phyloP scores from a whole-genome alignment of 2,797 vertebrate species.

The Coccyzus lansbergi region DNA sequence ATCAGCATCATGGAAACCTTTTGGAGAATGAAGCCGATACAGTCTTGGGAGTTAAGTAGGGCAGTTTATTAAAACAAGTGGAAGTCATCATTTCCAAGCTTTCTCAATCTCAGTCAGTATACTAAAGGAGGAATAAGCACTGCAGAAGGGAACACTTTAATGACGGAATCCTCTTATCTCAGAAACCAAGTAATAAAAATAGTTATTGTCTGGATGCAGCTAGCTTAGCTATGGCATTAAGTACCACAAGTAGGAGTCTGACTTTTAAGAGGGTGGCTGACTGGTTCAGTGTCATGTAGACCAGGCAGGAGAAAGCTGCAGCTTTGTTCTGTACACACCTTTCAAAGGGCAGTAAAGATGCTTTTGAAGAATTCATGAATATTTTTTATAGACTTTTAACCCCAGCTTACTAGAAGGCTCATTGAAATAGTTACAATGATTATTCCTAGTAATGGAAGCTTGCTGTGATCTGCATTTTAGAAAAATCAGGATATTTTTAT shows the following conservation, averaged over 20 bases:
- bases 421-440: not conserved
- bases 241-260: slow-evolving; percentile 22
- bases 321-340: not conserved
- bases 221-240: slow-evolving; percentile 60
- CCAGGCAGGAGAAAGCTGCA: not conserved
- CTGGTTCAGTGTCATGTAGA: not conserved
- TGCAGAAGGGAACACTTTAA: slow-evolving; percentile 55
- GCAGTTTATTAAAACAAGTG: slow-evolving; percentile 59
- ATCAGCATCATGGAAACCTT: not conserved
- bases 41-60: slow-evolving; percentile 40
- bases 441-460: not conserved
- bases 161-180: slow-evolving; percentile 71
- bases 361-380: not conserved
- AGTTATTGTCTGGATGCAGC: slow-evolving; percentile 61
- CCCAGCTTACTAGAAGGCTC: not conserved
- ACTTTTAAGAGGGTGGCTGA: not conserved
- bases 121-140: slow-evolving; percentile 40
- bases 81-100: slow-evolving; percentile 57
- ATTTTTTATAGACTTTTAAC: not conserved
- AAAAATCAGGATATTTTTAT: not conserved
- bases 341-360: not conserved
- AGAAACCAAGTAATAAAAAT: slow-evolving; percentile 70
- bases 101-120: slow-evolving; percentile 35
- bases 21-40: slow-evolving; percentile 7
- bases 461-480: not conserved